Evolutionary conservation across 2,888 invertebrate genomes (phyloP).

Genomic region (Hirtodrosophila histrioides): DNA sequence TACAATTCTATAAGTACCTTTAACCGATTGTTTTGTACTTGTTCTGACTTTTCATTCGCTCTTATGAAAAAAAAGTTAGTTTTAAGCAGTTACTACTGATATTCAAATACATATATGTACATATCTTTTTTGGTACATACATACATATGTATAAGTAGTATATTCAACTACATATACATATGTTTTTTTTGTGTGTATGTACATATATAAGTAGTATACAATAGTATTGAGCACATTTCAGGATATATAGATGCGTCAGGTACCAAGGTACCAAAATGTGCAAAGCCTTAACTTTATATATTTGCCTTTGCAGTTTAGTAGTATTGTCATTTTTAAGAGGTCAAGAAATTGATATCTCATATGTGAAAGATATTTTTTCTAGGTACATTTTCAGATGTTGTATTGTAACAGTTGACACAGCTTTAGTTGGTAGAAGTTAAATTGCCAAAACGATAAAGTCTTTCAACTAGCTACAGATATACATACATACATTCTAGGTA

Average conservation of each 20-base stretch:
- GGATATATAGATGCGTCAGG: conserved; percentile 26
- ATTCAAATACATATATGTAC: conserved; percentile 29
- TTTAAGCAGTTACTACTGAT: conserved; percentile 25
- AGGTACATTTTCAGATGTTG: conserved; percentile 28
- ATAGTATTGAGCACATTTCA: conserved; percentile 11
- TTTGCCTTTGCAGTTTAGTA: conserved; percentile 16
- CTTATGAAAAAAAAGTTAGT: conserved; percentile 25
- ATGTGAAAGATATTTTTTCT: conserved; percentile 25
- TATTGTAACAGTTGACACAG: conserved; percentile 38
- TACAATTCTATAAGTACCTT: conserved; percentile 28
- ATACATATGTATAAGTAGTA: too few species aligned
- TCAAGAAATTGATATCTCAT: conserved; percentile 53
- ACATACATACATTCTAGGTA: conserved; percentile 27
- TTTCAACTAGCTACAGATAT: conserved; percentile 34
- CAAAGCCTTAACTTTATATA: conserved; percentile 24
- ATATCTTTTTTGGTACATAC: conserved; percentile 7
- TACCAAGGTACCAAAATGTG: conserved; percentile 28
- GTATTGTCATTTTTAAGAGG: conserved; percentile 75
- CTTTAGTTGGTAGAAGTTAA: conserved; percentile 12
- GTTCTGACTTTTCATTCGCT: conserved; percentile 20
- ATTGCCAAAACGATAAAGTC: conserved; percentile 18
- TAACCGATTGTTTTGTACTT: conserved; percentile 16
- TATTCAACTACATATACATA: too few species aligned
- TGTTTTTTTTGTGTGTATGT: too few species aligned
- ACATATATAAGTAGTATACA: conserved; percentile 19